phyloP scores from a whole-genome alignment of 2,888 invertebrate genomes.

The Emmelina monodactyla region DNA sequence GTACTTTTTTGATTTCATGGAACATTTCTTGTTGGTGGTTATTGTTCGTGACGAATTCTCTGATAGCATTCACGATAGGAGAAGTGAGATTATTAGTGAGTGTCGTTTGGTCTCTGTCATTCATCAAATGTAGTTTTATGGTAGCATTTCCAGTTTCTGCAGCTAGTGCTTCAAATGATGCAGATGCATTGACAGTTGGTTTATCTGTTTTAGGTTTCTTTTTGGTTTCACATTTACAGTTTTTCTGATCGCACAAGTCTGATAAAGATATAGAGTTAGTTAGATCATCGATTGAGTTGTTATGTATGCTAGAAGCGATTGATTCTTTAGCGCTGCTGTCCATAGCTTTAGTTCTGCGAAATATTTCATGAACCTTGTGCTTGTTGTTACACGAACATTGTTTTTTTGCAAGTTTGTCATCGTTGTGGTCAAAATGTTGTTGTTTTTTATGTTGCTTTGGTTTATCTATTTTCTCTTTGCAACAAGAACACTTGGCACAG shows the following conservation, averaged over 20 bases:
- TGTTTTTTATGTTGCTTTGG: background rate
- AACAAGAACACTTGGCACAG: slow-evolving; percentile 20
- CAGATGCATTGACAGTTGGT: slow-evolving; percentile 29
- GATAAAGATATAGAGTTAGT: slow-evolving; percentile 41
- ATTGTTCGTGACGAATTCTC: slow-evolving; percentile 32
- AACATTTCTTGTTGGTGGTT: slow-evolving; percentile 21
- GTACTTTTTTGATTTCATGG: slow-evolving; percentile 25
- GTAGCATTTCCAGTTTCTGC: slow-evolving; percentile 32
- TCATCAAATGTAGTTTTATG: slow-evolving; percentile 53
- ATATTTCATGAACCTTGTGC: background rate
- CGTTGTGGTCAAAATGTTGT: background rate
- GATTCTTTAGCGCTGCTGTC: slow-evolving; percentile 17
- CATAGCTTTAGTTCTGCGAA: background rate
- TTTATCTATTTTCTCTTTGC: background rate
- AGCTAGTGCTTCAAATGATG: slow-evolving; percentile 45
- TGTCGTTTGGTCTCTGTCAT: slow-evolving; percentile 36
- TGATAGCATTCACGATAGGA: slow-evolving; percentile 39
- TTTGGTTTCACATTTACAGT: slow-evolving; percentile 21
- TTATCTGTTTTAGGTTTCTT: slow-evolving; percentile 19
- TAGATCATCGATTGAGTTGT: slow-evolving; percentile 41
- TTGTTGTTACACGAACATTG: too few relatives aligned
- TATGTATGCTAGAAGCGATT: slow-evolving; percentile 19
- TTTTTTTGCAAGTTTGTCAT: background rate
- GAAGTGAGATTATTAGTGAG: slow-evolving; percentile 37
- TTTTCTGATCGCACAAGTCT: slow-evolving; percentile 36